phyloP scores from a whole-genome alignment of 2,888 invertebrate genomes.

The Athripsodes cinereus region DNA sequence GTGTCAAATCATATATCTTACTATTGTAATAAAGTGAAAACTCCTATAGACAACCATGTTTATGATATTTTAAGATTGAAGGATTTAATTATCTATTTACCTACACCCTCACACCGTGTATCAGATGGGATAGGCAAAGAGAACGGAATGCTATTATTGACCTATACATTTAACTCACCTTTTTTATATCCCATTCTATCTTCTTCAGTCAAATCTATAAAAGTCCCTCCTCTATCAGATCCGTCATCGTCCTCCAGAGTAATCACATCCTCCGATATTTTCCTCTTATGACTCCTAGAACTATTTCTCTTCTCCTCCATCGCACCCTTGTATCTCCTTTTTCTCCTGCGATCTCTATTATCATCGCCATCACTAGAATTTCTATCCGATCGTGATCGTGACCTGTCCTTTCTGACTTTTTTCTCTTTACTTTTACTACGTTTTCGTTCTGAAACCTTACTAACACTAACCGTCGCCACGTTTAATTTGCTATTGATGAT shows the following conservation, averaged over 20 bases:
- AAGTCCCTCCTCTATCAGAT: conserved; percentile 22
- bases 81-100: no score
- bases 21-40: no score
- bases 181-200: conserved; percentile 31
- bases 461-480: not conserved
- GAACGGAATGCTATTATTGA: no score
- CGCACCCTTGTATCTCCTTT: no score
- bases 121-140: no score
- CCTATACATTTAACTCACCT: no score
- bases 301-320: conserved; percentile 30
- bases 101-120: no score
- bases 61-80: no score
- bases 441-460: not conserved
- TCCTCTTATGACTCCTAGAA: conserved; percentile 3
- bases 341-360: conserved; percentile 28
- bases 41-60: no score
- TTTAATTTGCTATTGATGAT: conserved; percentile 9
- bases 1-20: no score
- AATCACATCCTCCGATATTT: conserved; percentile 38
- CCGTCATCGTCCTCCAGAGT: conserved; percentile 38
- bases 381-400: not conserved
- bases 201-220: conserved; percentile 56
- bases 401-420: conserved; percentile 28
- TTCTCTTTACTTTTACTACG: conserved; percentile 34
- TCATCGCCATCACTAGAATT: conserved; percentile 4